These are phyloP conservation scores for Allophyes oxyacanthae DNA, from an alignment of 2,888 invertebrate genomes.

Conservation along the genomic window DNA sequence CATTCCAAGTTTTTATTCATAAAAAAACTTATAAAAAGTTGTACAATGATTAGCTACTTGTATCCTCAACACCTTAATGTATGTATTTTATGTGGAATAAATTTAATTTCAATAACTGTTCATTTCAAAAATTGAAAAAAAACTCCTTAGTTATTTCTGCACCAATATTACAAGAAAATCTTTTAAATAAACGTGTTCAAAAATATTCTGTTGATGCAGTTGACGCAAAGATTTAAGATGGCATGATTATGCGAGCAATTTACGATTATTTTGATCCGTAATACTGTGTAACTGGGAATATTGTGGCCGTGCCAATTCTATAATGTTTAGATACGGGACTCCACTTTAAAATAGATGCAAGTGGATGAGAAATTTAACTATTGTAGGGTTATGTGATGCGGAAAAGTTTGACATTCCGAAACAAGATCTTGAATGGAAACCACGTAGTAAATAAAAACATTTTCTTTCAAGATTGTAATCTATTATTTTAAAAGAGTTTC, in stretches of 20 bases:
- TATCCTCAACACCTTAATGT: too few relatives aligned
- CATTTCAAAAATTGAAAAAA: too few relatives aligned
- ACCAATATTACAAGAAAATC: not conserved
- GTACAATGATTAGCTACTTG: too few relatives aligned
- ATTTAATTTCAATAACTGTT: too few relatives aligned
- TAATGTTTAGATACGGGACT: slow-evolving; percentile 22
- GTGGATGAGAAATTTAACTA: slow-evolving; percentile 1
- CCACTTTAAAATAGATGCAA: slow-evolving; percentile 26
- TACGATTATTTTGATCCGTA: slow-evolving; percentile 25
- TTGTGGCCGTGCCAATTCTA: slow-evolving; percentile 35
- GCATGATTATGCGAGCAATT: slow-evolving; percentile 4
- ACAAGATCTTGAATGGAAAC: too few relatives aligned
- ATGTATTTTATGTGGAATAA: too few relatives aligned
- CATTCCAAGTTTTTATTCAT: too few relatives aligned
- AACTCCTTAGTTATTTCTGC: not conserved
- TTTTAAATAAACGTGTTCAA: not conserved
- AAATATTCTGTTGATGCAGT: slow-evolving; percentile 1
- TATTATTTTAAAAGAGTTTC: too few relatives aligned
- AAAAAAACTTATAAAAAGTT: too few relatives aligned
- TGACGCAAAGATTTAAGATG: slow-evolving; percentile 1
- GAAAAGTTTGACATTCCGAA: too few relatives aligned
- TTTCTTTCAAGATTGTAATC: too few relatives aligned
- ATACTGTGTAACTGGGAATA: slow-evolving; percentile 1
- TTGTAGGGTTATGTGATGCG: not conserved
- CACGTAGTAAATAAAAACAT: too few relatives aligned